A percentile compares a stretch with the other conserved stretches of the same genome.
Evolutionary conservation across 2,888 invertebrate species (phyloP).

Genomic region (Drosophila maculinotata): DNA sequence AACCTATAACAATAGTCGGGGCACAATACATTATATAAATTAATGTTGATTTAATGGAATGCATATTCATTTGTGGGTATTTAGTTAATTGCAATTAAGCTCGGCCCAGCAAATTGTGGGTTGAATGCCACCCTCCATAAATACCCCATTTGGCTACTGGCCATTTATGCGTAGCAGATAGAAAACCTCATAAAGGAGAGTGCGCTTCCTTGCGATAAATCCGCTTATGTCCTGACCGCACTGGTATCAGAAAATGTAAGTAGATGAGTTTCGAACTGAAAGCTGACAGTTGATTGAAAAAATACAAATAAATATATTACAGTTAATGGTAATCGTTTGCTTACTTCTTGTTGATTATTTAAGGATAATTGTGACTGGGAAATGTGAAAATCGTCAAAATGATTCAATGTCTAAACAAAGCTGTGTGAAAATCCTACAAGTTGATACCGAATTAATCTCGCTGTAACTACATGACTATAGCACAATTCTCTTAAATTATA

Average conservation of each 20-base stretch:
- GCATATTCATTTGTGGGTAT: slow-evolving; percentile 75
- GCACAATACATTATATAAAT: slow-evolving; percentile 78
- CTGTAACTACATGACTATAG: too few species aligned
- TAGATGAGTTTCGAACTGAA: slow-evolving; percentile 9
- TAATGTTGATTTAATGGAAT: slow-evolving; percentile 80
- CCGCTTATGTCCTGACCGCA: slow-evolving; percentile 43
- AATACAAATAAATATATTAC: slow-evolving; percentile 5
- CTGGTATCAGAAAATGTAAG: slow-evolving; percentile 16
- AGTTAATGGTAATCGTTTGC: slow-evolving; percentile 4
- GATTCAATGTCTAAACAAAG: neutral
- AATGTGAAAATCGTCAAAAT: neutral
- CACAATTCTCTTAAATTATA: too few species aligned
- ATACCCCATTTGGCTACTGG: slow-evolving; percentile 10
- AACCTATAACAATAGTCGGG: slow-evolving; percentile 35
- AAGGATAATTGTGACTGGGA: neutral
- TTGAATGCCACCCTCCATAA: neutral
- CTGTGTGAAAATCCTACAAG: neutral
- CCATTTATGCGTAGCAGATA: slow-evolving; percentile 12
- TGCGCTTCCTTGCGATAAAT: slow-evolving; percentile 19
- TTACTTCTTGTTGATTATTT: neutral
- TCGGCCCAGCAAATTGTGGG: slow-evolving; percentile 11
- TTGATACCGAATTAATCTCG: too few species aligned
- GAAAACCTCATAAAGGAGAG: slow-evolving; percentile 13
- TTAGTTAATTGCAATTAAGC: slow-evolving; percentile 80
- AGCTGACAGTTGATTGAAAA: slow-evolving; percentile 43